Percentiles rank a stretch among this genome's conserved stretches.
phyloP scores from a whole-genome alignment of 2,888 invertebrate species.

The Phasia obesa region DNA sequence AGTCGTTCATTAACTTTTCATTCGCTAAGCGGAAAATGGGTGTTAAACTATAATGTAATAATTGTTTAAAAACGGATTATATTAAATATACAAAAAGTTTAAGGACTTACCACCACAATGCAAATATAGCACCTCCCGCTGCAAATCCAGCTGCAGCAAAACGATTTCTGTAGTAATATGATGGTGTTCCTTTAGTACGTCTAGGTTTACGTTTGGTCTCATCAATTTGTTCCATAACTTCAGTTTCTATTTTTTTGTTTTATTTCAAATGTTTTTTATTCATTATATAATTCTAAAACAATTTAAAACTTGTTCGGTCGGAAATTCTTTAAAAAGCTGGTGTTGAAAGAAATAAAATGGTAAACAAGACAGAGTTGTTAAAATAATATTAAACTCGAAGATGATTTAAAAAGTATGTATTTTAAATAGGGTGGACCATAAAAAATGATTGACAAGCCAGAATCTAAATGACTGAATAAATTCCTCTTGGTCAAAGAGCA shows the following conservation, averaged over 20 bases:
- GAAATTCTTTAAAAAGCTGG: not conserved
- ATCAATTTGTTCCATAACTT: constrained; percentile 81
- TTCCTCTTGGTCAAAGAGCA: too few relatives aligned
- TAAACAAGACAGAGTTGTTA: constrained; percentile 43
- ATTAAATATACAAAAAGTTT: not conserved
- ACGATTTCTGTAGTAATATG: constrained; percentile 84
- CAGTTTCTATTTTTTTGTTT: not conserved
- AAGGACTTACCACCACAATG: constrained; percentile 76
- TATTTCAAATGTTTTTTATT: constrained; percentile 20
- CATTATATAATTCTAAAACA: constrained; percentile 66
- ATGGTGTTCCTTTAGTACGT: constrained; percentile 86
- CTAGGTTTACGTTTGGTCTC: constrained; percentile 86
- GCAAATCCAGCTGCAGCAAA: constrained; percentile 83
- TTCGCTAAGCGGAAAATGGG: constrained; percentile 76
- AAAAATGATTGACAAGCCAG: too few relatives aligned
- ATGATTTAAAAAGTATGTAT: too few relatives aligned
- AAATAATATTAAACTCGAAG: not conserved
- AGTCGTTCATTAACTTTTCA: constrained; percentile 71
- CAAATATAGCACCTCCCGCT: constrained; percentile 78
- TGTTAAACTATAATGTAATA: constrained; percentile 72
- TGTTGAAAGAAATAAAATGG: not conserved
- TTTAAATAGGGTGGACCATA: too few relatives aligned
- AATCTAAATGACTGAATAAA: too few relatives aligned
- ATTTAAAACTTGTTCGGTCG: constrained; percentile 9
- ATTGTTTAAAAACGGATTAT: not conserved